These are phyloP conservation scores for Toxonevra muliebris DNA, from an alignment of 2,888 invertebrate species.

Conservation along the genomic window DNA sequence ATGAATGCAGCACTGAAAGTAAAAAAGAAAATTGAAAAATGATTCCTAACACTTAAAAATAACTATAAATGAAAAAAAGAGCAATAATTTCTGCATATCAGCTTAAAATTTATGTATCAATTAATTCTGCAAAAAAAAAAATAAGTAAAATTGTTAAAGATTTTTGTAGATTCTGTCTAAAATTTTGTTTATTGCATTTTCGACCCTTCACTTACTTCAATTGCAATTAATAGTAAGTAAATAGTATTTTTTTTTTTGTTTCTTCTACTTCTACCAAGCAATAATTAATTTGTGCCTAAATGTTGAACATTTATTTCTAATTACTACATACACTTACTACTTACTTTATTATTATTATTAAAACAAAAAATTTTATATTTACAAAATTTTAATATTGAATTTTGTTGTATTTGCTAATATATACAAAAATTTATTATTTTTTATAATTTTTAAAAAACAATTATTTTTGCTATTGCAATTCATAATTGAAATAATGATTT, in stretches of 20 bases:
- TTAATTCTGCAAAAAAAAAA: no score
- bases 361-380: constrained; percentile 3
- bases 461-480: constrained; percentile 24
- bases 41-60: constrained; percentile 36
- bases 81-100: no score
- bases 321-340: constrained; percentile 3
- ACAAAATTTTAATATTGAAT: constrained; percentile 20
- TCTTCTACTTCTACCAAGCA: constrained; percentile 45
- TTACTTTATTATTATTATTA: neutral
- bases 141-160: constrained; percentile 18
- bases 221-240: constrained; percentile 22
- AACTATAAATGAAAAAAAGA: neutral
- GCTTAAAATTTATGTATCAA: no score
- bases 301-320: constrained; percentile 54
- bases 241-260: constrained; percentile 21
- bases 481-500: constrained; percentile 17
- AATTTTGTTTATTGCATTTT: constrained; percentile 16
- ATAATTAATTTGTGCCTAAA: constrained; percentile 59
- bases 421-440: constrained; percentile 25
- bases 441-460: constrained; percentile 27
- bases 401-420: constrained; percentile 20
- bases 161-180: constrained; percentile 21
- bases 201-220: neutral
- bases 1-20: constrained; percentile 23
- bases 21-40: constrained; percentile 23